Conservation (phyloP, 2,797 vertebrate genomes). For the Limnodromus scolopaceus region DNA sequence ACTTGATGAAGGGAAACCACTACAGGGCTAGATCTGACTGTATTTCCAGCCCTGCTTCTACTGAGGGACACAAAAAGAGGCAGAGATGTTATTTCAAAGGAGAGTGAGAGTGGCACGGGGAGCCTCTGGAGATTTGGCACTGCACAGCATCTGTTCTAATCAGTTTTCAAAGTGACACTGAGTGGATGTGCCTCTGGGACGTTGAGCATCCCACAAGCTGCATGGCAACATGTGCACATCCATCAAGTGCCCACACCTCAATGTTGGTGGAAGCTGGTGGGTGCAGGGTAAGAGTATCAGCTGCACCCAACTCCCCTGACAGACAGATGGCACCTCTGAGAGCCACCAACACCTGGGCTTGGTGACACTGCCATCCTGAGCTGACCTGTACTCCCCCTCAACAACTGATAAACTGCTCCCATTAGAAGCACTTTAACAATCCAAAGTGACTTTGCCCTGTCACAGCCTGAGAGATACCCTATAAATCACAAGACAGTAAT, state of each 20-base stretch:
- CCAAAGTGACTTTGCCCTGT: background rate
- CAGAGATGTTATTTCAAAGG: background rate
- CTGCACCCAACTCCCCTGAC: background rate
- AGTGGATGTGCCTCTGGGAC: background rate
- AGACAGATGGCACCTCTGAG: background rate
- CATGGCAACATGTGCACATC: background rate
- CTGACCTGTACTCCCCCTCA: background rate
- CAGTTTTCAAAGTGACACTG: background rate
- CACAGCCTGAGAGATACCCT: background rate
- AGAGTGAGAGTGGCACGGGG: background rate
- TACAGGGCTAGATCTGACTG: background rate
- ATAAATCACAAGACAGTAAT: conserved; percentile 32
- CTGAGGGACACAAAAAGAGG: background rate
- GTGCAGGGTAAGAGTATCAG: background rate
- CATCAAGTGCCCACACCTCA: background rate
- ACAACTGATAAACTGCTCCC: conserved; percentile 4
- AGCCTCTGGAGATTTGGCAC: background rate
- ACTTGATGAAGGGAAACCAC: background rate
- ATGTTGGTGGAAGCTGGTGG: background rate
- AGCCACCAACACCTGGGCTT: background rate
- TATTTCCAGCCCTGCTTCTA: background rate
- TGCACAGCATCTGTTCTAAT: background rate
- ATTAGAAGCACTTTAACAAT: background rate
- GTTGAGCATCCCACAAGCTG: background rate
- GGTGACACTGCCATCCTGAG: background rate